Base-by-base conservation (phyloP, 2,888 invertebrate genomes). In the Macaria notata region DNA sequence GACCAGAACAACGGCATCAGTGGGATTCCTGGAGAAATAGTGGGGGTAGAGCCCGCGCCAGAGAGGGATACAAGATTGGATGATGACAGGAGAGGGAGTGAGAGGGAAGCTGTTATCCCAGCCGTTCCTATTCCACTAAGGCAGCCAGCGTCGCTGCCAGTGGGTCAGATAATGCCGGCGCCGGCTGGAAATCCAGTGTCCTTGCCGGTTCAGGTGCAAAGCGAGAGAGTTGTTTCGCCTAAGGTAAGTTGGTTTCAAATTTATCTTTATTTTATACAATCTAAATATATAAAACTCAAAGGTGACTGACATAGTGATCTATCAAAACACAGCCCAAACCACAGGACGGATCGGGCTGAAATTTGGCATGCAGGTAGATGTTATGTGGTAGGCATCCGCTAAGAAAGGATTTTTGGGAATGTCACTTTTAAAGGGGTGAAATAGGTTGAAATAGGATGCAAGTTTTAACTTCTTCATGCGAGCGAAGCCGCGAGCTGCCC, bases 1-100 rank as follows among this genome's bases (percentile, higher is more conserved):
- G 94, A 94, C 71, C 93, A 94, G 70, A 85, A 92, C 1, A 94
- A 94, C 72, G 94, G 94, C 59, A 92, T 93, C 71, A 84, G 79
- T 69, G 88, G 93, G 65, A 94, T 94, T 76, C 94, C 94, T 45
- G 94, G 94, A 48, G 94, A 93, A 84, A 93, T 94, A 58, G 93
- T 94, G 53, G 93, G 93, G 0, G 82, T 90, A 0, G 93, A 93
- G 68, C 92, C 92, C n/a, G 93, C 93, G 63, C 93, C 93, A 49
- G 59, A 60, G 5, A 48, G 62, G 31, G 70, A 59, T 43, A 78
- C 73, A 31, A 53, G 51, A 46, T 29, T 61, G 38, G 47, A 46
- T 46, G 59, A 59, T 8, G 72, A 68, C 31, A 64, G 46, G 73
- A 71, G 29, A 62, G 59, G 45, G 62, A 64, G 31, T 31, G 68